Percentiles rank a stretch among this genome's conserved stretches.
Conservation (phyloP, 2,797 vertebrate species). For the Lagocephalus sceleratus region DNA sequence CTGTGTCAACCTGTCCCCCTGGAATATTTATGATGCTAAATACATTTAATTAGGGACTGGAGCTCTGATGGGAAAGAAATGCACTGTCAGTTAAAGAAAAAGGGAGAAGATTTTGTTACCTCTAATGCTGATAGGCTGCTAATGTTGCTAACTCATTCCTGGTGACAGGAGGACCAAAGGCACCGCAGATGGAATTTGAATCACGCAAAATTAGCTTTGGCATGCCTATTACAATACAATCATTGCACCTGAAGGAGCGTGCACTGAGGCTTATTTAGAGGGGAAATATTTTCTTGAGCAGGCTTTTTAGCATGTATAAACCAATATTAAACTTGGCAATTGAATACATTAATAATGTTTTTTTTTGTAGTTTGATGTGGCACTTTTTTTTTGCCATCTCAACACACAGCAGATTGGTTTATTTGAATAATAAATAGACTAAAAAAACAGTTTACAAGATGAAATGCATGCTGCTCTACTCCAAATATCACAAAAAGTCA, state of each 20-base stretch:
- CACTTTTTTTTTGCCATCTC: background rate
- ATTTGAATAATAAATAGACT: slow-evolving; percentile 5
- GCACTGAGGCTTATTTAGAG: slow-evolving; percentile 41
- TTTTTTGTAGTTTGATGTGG: slow-evolving; percentile 12
- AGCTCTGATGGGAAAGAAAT: slow-evolving; percentile 73
- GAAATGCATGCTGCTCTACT: slow-evolving; percentile 10
- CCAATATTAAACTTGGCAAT: slow-evolving; percentile 30
- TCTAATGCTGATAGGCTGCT: slow-evolving; percentile 63
- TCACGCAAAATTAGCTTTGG: slow-evolving; percentile 49
- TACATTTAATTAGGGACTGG: slow-evolving; percentile 80
- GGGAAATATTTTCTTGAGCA: slow-evolving; percentile 26
- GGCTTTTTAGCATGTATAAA: slow-evolving; percentile 17
- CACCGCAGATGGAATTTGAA: slow-evolving; percentile 44
- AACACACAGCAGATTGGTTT: background rate
- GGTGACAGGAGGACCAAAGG: slow-evolving; percentile 52
- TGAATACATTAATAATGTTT: background rate
- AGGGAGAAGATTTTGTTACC: slow-evolving; percentile 57
- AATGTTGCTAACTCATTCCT: slow-evolving; percentile 61
- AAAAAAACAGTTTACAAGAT: slow-evolving; percentile 13
- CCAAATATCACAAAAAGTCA: slow-evolving; percentile 38
- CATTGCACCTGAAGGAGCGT: slow-evolving; percentile 47
- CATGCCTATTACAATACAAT: slow-evolving; percentile 62
- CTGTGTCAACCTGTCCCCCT: slow-evolving; percentile 79
- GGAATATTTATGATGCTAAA: slow-evolving; percentile 85
- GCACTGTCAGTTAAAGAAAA: slow-evolving; percentile 71